Conservation (phyloP, 35 echinoderm and acorn worm species). For the Diadema setosum region DNA sequence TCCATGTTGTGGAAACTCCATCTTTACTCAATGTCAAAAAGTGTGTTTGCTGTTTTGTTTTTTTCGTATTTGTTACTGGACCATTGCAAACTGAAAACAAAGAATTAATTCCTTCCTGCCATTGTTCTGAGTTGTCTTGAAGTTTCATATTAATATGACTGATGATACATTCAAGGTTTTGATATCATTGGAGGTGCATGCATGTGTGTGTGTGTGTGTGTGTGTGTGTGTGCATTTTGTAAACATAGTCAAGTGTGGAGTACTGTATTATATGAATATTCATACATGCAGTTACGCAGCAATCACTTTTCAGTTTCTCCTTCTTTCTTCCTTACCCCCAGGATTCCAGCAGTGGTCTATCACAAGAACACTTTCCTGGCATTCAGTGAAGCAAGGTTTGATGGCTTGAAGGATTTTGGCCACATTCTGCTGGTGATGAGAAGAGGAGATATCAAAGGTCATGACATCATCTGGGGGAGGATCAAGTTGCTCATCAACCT, state of each 20-base stretch:
- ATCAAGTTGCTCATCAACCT: slow-evolving; percentile 74
- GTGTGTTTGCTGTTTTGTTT: too few relatives aligned
- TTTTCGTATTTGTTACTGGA: too few relatives aligned
- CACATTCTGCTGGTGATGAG: slow-evolving; percentile 79
- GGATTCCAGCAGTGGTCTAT: slow-evolving; percentile 82
- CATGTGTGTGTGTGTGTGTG: not conserved
- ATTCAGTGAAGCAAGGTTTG: slow-evolving; percentile 92
- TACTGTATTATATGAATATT: not conserved
- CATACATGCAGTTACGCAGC: not conserved
- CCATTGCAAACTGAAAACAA: too few relatives aligned
- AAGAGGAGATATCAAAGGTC: slow-evolving; percentile 35
- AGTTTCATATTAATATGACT: not conserved
- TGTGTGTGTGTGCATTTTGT: not conserved
- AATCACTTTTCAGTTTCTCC: not conserved
- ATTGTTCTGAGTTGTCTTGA: too few relatives aligned
- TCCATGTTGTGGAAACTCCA: too few relatives aligned
- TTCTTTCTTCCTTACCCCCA: not conserved
- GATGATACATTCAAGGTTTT: not conserved
- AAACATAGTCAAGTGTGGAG: not conserved
- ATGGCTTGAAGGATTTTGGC: slow-evolving; percentile 68
- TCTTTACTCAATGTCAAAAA: too few relatives aligned
- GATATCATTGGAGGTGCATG: not conserved
- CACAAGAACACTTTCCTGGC: slow-evolving; percentile 70
- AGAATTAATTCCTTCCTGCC: too few relatives aligned
- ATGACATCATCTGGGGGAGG: slow-evolving; percentile 67